These are phyloP conservation scores for Drosophila falleni DNA, from an alignment of 2,888 invertebrate species.

Conservation along the genomic window DNA sequence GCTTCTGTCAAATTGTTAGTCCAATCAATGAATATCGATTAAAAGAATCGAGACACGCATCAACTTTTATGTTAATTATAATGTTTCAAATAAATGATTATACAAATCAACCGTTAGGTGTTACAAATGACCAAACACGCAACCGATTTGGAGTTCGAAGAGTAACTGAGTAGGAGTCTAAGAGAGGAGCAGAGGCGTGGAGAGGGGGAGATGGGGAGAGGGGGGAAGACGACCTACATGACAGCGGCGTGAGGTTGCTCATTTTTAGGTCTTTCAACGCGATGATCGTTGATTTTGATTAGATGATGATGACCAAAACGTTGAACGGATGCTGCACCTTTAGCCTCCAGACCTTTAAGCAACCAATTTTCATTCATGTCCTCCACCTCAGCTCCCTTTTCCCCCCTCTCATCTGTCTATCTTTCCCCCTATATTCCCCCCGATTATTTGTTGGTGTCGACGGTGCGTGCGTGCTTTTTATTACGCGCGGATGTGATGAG, in stretches of 20 bases:
- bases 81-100: constrained; percentile 68
- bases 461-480: constrained; percentile 77
- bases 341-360: constrained; percentile 8
- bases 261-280: constrained; percentile 53
- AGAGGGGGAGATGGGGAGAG: background rate
- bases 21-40: constrained; percentile 43
- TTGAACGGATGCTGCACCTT: constrained; percentile 55
- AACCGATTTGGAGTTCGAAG: constrained; percentile 9
- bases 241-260: constrained; percentile 45
- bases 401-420: background rate
- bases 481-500: constrained; percentile 77
- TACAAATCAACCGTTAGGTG: constrained; percentile 77
- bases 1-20: constrained; percentile 35
- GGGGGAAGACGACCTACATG: constrained; percentile 39
- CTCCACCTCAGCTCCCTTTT: background rate
- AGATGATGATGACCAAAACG: constrained; percentile 54
- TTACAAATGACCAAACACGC: constrained; percentile 78
- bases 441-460: constrained; percentile 55
- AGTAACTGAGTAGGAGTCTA: too few species aligned
- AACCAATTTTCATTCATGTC: constrained; percentile 11
- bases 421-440: background rate
- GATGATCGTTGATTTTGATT: constrained; percentile 75
- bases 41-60: constrained; percentile 26
- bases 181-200: background rate
- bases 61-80: constrained; percentile 68